Evolutionary conservation across 1,140 invertebrate species (phyloP).

Genomic region (Heliothis virescens): DNA sequence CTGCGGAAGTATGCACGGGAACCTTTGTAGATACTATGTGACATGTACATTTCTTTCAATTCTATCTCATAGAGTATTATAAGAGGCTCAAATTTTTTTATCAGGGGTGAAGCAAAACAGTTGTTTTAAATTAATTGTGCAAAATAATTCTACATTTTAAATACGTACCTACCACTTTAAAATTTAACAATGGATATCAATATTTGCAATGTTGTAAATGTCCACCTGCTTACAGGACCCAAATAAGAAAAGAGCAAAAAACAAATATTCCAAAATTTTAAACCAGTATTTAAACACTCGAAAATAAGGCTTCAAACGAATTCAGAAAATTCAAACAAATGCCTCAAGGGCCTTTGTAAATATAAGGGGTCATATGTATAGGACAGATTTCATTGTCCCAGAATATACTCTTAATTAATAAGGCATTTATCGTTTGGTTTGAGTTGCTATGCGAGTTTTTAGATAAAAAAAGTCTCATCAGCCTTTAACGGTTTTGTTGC

Average conservation of each 20-base stretch:
- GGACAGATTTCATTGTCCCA: constrained; percentile 24
- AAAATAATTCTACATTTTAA: too few relatives aligned
- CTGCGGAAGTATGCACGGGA: too few relatives aligned
- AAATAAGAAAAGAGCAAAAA: constrained; percentile 20
- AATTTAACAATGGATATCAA: not conserved
- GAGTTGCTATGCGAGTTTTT: not conserved
- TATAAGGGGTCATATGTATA: constrained; percentile 5
- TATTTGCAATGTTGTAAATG: constrained; percentile 1
- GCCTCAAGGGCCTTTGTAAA: constrained; percentile 12
- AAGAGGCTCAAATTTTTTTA: too few relatives aligned
- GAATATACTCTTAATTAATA: not conserved
- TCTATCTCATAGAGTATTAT: too few relatives aligned
- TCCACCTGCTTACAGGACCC: not conserved
- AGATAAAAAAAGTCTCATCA: not conserved
- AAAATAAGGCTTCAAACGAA: constrained; percentile 30
- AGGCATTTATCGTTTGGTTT: not conserved
- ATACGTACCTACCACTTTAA: too few relatives aligned
- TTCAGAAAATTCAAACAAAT: constrained; percentile 34
- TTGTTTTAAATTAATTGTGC: too few relatives aligned
- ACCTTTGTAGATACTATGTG: too few relatives aligned
- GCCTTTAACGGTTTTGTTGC: too few relatives aligned
- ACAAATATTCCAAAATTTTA: constrained; percentile 15
- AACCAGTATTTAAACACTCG: constrained; percentile 41
- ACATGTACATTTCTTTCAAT: too few relatives aligned
- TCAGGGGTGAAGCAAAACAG: too few relatives aligned